Evolutionary conservation across 2,888 invertebrate species (phyloP).

Genomic region (Notodonta ziczac): DNA sequence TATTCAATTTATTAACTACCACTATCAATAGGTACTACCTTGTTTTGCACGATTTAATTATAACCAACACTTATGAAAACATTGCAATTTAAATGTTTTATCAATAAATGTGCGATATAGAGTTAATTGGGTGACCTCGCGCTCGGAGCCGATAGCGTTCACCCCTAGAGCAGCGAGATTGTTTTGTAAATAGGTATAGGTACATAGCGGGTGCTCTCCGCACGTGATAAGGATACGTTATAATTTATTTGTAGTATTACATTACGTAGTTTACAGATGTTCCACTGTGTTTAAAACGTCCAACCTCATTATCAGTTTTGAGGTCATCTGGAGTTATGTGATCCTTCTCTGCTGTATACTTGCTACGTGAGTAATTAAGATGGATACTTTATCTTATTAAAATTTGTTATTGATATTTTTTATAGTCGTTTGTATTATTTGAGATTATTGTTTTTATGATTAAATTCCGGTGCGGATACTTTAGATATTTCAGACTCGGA

Average conservation of each 20-base stretch:
- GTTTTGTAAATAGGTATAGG: conserved; percentile 35
- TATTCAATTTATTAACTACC: too few relatives aligned
- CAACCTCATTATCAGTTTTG: conserved; percentile 2
- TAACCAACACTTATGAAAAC: conserved; percentile 39
- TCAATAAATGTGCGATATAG: conserved; percentile 30
- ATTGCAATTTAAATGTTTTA: conserved; percentile 39
- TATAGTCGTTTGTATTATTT: too few relatives aligned
- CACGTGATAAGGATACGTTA: conserved; percentile 30
- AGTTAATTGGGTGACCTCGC: conserved; percentile 50
- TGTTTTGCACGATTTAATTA: conserved; percentile 7
- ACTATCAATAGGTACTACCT: too few relatives aligned
- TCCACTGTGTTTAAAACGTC: conserved; percentile 1
- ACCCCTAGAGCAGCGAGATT: conserved; percentile 20
- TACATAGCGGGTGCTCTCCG: conserved; percentile 30
- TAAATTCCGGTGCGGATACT: too few relatives aligned
- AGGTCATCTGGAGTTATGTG: conserved; percentile 1
- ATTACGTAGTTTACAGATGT: conserved; percentile 25
- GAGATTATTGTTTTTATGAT: too few relatives aligned
- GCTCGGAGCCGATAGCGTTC: conserved; percentile 28
- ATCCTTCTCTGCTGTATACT: background rate
- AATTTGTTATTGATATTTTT: background rate
- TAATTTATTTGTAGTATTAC: conserved; percentile 19
- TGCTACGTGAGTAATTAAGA: background rate
- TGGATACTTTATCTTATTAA: background rate
- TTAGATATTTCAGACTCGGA: too few relatives aligned